Conservation (phyloP, 2,113 vertebrate genomes). For the Onychorhynchus coronatus region DNA sequence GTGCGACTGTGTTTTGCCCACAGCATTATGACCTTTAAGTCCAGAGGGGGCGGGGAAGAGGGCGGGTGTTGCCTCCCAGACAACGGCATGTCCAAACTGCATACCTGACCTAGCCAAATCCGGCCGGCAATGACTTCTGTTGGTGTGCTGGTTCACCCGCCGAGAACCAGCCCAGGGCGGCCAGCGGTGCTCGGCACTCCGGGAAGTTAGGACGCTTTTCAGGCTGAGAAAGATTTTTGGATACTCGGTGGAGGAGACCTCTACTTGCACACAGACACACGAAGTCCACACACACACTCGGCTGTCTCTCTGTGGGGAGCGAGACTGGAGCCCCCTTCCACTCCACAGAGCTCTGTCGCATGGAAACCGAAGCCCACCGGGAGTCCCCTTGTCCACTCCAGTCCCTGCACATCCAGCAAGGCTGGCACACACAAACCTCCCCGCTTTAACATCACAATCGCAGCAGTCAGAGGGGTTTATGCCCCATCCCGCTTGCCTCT, state of each 20-base stretch:
- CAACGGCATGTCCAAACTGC: neutral
- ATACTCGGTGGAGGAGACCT: neutral
- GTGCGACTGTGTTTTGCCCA: neutral
- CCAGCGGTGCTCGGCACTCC: neutral
- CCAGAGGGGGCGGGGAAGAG: fast-evolving
- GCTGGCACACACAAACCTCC: neutral
- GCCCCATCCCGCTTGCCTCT: neutral
- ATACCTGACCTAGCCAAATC: neutral
- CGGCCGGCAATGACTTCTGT: neutral
- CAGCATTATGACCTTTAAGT: neutral
- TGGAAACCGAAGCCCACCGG: neutral
- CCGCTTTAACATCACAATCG: neutral
- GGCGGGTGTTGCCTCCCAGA: neutral
- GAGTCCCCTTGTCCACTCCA: neutral
- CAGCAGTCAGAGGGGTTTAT: neutral
- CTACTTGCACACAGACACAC: neutral
- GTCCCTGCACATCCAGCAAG: neutral
- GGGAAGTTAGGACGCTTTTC: neutral
- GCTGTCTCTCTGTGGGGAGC: neutral
- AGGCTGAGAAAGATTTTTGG: neutral
- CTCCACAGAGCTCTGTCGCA: neutral
- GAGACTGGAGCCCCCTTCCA: neutral
- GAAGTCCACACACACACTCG: neutral
- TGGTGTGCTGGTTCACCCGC: neutral
- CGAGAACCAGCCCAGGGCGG: neutral